Evolutionary conservation across 2,888 invertebrate genomes (phyloP).

Genomic region (Tenthredo notha): DNA sequence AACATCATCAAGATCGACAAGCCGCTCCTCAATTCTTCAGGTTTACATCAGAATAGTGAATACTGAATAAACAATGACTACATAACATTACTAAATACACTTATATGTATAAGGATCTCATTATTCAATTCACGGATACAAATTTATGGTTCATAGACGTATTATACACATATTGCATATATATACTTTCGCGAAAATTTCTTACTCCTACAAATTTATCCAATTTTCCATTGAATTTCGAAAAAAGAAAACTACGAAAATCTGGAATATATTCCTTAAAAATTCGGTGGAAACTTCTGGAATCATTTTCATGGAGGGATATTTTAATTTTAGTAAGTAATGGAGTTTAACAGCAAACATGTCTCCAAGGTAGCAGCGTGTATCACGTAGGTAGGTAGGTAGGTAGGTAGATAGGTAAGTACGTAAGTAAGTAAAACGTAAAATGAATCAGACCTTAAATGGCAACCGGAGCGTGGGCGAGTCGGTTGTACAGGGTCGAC

Average conservation of each 20-base stretch:
- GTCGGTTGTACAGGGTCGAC: conserved; percentile 54
- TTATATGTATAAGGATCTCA: background rate
- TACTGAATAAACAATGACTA: background rate
- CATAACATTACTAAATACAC: background rate
- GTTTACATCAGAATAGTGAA: background rate
- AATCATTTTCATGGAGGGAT: too few relatives aligned
- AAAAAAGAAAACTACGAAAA: too few relatives aligned
- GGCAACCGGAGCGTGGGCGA: conserved; percentile 58
- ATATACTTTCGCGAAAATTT: too few relatives aligned
- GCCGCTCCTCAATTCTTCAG: background rate
- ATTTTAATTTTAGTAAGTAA: too few relatives aligned
- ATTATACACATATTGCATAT: background rate
- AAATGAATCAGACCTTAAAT: conserved; percentile 61
- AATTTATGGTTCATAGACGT: background rate
- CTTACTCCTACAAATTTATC: too few relatives aligned
- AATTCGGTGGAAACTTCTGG: too few relatives aligned
- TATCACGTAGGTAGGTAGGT: background rate
- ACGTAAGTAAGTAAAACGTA: background rate
- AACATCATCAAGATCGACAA: background rate
- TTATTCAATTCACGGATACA: background rate
- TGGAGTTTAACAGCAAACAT: background rate
- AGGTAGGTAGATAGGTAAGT: background rate
- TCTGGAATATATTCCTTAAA: too few relatives aligned
- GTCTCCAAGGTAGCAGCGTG: background rate
- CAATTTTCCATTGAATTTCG: too few relatives aligned